Percentiles rank a stretch among this genome's conserved stretches.
phyloP scores from a whole-genome alignment of 1,140 invertebrate genomes.

The Apis laboriosa region DNA sequence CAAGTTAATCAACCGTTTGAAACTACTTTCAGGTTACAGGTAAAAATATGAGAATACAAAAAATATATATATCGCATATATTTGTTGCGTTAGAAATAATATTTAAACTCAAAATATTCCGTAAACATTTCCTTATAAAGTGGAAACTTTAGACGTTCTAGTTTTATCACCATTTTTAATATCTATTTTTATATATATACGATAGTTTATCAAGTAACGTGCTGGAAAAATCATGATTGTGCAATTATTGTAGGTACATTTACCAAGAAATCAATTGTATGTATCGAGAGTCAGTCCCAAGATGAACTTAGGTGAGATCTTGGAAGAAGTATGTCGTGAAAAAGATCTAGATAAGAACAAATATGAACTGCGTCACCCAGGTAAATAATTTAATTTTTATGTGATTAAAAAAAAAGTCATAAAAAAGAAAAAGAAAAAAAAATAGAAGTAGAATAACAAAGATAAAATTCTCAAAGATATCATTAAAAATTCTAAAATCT shows the following conservation, averaged over 20 bases:
- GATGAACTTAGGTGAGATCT: conserved; percentile 85
- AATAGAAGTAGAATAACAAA: neutral
- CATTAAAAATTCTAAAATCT: neutral
- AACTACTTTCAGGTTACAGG: conserved; percentile 88
- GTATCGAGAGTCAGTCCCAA: conserved; percentile 87
- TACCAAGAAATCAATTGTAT: conserved; percentile 91
- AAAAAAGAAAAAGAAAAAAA: neutral
- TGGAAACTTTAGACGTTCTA: neutral
- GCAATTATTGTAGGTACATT: conserved; percentile 83
- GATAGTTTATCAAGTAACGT: neutral
- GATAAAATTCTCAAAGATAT: neutral
- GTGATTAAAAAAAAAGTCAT: neutral
- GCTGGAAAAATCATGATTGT: conserved; percentile 11
- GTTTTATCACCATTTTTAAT: conserved; percentile 6
- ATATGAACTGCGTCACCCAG: conserved; percentile 91
- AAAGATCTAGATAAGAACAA: conserved; percentile 88
- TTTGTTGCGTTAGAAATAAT: neutral
- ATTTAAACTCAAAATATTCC: neutral
- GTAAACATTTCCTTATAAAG: neutral
- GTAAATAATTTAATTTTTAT: conserved; percentile 70
- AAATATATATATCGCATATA: neutral
- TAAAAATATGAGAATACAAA: conserved; percentile 49
- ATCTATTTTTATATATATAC: neutral
- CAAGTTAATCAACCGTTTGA: conserved; percentile 85
- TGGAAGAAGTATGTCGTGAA: conserved; percentile 89